Evolutionary conservation across 2,888 invertebrate species (phyloP), one percentile per base, ranked within the genome.

Genomic region (Drosophila barbarae): DNA sequence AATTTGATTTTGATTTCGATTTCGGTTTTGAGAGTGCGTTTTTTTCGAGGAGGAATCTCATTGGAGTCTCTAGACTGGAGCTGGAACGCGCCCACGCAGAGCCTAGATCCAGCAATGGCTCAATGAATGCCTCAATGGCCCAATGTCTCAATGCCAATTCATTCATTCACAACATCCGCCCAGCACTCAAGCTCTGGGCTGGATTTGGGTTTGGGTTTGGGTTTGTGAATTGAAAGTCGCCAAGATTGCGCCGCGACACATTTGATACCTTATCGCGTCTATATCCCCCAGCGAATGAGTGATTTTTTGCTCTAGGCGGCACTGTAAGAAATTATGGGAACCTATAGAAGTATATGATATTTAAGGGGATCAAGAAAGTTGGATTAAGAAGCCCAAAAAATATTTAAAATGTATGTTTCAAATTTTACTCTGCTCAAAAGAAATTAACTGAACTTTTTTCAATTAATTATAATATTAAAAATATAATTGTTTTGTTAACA

Each of bases 201-300:
- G 39, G 39, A 2, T 4, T 13, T 5, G 41, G 39, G 13, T 23
- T 23, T 5, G 41, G 39, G 13, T 23, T 23, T 10, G 42, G 42
- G 42, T 15, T 77, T 71, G 51, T 59, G 67, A 77, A 77, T 65
- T 84, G 61, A 71, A 84, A 63, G 61, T 52, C 30, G 74, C 68
- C 84, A 76, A 84, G 79, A 84, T 84, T 72, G 76, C 67, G 81
- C 66, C 79, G 79, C 79, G 79, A 79, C 79, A 84, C 44, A 71
- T 61, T 50, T 79, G 80, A 80, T 80, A 79, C 70, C 80, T 84
- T 80, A 80, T 80, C 80, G 70, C 30, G 53, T 44, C 32, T 12
- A 58, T 59, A 47, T 61, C 57, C 71, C 38, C 21, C 34, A 41
- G 50, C 50, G 46, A 64, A 38, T 46, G 26, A 32, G 42, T 44